Evolutionary conservation across 2,113 vertebrate species (phyloP).

Genomic region (Mastomys natalensis): DNA sequence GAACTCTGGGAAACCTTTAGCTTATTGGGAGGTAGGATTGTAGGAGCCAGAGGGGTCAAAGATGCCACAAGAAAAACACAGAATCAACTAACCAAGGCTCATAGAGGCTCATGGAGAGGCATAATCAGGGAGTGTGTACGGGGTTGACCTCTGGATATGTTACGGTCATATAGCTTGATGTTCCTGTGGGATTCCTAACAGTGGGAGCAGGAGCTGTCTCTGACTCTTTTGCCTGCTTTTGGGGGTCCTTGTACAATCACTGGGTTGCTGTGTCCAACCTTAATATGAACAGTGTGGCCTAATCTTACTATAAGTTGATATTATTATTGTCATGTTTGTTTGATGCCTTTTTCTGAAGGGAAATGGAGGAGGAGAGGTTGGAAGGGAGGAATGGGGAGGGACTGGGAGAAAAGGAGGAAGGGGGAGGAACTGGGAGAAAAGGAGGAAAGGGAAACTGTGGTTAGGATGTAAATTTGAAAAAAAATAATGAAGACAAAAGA

Average conservation of each 20-base stretch:
- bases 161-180: background rate
- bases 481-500: background rate
- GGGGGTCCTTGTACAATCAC: background rate
- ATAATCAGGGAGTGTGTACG: background rate
- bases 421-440: background rate
- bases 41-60: background rate
- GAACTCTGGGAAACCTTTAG: background rate
- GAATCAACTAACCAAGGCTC: background rate
- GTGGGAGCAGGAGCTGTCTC: background rate
- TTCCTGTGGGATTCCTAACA: background rate
- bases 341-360: background rate
- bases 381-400: background rate
- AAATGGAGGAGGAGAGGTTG: background rate
- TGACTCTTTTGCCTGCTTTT: background rate
- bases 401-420: background rate
- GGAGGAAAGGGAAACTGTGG: background rate
- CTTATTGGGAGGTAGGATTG: background rate
- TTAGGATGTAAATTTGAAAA: background rate
- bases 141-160: background rate
- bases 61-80: background rate
- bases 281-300: background rate
- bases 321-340: background rate
- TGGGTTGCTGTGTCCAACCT: background rate
- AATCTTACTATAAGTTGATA: background rate
- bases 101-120: background rate